These are phyloP conservation scores for Apteryx owenii DNA, from an alignment of 2,113 vertebrate species.

Conservation along the genomic window DNA sequence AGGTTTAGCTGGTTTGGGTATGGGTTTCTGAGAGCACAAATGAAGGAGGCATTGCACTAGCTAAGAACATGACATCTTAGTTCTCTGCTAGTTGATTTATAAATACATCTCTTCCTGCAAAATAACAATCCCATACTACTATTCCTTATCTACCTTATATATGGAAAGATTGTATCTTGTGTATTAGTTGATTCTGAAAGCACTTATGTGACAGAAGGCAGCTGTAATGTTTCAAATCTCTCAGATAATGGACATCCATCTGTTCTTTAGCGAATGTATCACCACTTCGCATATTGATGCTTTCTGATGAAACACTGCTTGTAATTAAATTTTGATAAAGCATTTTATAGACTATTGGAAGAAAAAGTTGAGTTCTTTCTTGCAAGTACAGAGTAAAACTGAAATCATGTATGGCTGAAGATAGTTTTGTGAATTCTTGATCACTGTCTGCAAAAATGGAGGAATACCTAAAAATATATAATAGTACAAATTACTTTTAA, in stretches of 20 bases:
- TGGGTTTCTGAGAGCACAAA: neutral
- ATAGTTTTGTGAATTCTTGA: neutral
- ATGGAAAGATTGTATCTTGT: neutral
- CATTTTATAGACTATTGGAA: constrained; percentile 1
- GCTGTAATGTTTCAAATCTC: constrained; percentile 48
- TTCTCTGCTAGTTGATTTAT: neutral
- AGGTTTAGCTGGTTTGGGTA: neutral
- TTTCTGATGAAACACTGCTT: constrained; percentile 19
- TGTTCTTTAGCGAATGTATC: constrained; percentile 32
- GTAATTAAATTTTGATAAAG: constrained; percentile 51
- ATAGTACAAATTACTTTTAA: neutral
- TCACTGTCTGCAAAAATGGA: neutral
- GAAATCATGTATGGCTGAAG: neutral
- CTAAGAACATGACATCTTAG: neutral
- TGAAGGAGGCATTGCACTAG: neutral
- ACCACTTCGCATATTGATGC: constrained; percentile 40
- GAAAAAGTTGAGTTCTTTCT: neutral
- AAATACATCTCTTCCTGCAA: neutral
- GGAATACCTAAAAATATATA: neutral
- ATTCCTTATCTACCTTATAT: neutral
- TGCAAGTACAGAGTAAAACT: neutral
- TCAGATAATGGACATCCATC: constrained; percentile 54
- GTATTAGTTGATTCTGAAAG: constrained; percentile 52
- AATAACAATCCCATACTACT: neutral
- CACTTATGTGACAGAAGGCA: constrained; percentile 27